Evolutionary conservation across 2,797 vertebrate genomes (phyloP).

Genomic region (Pelobates cultripes): DNA sequence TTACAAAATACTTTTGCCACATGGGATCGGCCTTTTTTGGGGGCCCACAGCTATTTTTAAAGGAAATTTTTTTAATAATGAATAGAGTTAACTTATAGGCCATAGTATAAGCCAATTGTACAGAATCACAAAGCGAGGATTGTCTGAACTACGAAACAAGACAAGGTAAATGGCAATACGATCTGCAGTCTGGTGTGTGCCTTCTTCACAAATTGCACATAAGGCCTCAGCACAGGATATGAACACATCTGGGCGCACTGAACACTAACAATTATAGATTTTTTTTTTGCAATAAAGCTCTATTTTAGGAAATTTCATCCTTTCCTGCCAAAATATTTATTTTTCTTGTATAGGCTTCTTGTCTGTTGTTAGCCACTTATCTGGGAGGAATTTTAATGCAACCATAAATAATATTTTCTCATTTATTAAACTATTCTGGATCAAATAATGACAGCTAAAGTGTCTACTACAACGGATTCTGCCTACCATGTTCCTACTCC

Average conservation of each 20-base stretch:
- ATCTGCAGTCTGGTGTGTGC: constrained; percentile 41
- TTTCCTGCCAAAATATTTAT: neutral
- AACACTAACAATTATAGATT: constrained; percentile 53
- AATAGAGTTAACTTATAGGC: too few species aligned
- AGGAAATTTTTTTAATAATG: too few species aligned
- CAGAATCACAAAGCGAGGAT: constrained; percentile 60
- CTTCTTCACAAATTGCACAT: constrained; percentile 30
- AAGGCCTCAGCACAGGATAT: constrained; percentile 55
- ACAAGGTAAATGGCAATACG: constrained; percentile 62
- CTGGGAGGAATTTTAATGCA: neutral
- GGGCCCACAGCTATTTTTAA: too few species aligned
- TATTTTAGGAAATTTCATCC: constrained; percentile 21
- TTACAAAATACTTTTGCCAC: too few species aligned
- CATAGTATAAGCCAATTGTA: constrained; percentile 64
- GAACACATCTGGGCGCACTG: constrained; percentile 52
- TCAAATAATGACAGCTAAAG: constrained; percentile 1
- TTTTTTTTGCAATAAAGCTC: constrained; percentile 33
- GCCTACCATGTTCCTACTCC: neutral
- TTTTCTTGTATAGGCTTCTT: neutral
- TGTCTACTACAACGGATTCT: neutral
- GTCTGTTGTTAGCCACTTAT: constrained; percentile 17
- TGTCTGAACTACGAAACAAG: too few species aligned
- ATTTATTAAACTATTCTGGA: constrained; percentile 23
- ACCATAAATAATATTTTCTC: neutral
- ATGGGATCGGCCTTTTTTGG: too few species aligned